phyloP scores from a whole-genome alignment of 1,140 invertebrate genomes.

The Samia ricini region DNA sequence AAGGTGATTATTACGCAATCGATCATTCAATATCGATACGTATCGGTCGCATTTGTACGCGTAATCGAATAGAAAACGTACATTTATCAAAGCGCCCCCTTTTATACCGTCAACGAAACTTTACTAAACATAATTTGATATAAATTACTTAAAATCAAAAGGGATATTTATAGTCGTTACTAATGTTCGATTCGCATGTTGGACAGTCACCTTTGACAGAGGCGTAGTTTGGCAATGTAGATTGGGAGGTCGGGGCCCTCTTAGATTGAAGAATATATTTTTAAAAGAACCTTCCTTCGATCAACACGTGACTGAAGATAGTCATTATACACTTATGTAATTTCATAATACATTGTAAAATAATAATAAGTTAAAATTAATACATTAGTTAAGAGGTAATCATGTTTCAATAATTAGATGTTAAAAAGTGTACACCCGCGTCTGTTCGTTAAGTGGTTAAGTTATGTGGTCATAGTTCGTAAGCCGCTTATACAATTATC shows the following conservation, averaged over 20 bases:
- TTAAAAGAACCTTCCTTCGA: too few relatives aligned
- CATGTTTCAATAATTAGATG: too few relatives aligned
- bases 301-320: too few relatives aligned
- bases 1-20: slow-evolving; percentile 36
- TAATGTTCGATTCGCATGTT: slow-evolving; percentile 69
- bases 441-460: too few relatives aligned
- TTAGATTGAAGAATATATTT: too few relatives aligned
- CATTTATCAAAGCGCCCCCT: slow-evolving; percentile 42
- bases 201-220: slow-evolving; percentile 29
- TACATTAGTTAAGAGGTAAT: too few relatives aligned
- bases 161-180: slow-evolving; percentile 51
- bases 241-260: not conserved
- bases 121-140: slow-evolving; percentile 60
- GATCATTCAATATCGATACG: slow-evolving; percentile 51
- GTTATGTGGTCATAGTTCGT: too few relatives aligned
- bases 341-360: too few relatives aligned
- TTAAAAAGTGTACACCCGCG: too few relatives aligned
- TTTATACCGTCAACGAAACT: slow-evolving; percentile 23
- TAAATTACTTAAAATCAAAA: slow-evolving; percentile 74
- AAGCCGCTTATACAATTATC: too few relatives aligned
- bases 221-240: not conserved
- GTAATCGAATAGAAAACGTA: slow-evolving; percentile 60
- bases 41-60: slow-evolving; percentile 51
- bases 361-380: too few relatives aligned
- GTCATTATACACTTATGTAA: too few relatives aligned